Evolutionary conservation across 92 coral and sea anemone species (phyloP).

Genomic region (Phenganax stokvisi): DNA sequence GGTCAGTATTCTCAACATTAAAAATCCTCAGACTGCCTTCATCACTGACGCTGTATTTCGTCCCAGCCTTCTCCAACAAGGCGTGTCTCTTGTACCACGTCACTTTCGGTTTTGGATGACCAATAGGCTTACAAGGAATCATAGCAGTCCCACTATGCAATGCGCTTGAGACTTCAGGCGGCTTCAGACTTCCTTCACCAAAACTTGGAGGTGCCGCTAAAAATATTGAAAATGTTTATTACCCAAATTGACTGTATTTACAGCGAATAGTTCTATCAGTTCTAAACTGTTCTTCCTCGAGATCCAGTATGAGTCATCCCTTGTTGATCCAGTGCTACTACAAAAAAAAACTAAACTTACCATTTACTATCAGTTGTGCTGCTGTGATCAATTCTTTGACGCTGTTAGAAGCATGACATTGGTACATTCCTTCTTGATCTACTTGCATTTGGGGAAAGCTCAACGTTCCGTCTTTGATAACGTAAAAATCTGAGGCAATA

Average conservation of each 20-base stretch:
- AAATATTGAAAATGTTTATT: background rate
- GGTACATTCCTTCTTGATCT: slow-evolving; percentile 77
- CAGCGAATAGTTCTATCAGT: background rate
- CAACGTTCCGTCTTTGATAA: slow-evolving; percentile 56
- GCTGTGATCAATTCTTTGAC: slow-evolving; percentile 66
- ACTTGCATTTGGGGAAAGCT: slow-evolving; percentile 48
- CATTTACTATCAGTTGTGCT: slow-evolving; percentile 66
- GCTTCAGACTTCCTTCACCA: slow-evolving; percentile 59
- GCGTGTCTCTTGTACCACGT: slow-evolving; percentile 60
- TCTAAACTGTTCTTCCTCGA: background rate
- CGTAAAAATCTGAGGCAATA: background rate
- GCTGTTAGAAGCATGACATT: slow-evolving; percentile 67
- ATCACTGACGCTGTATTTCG: background rate
- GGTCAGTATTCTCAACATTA: slow-evolving; percentile 4
- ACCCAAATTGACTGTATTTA: background rate
- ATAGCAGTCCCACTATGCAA: slow-evolving; percentile 60
- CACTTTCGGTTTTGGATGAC: slow-evolving; percentile 73
- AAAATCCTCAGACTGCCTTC: slow-evolving; percentile 12
- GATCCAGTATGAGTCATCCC: background rate
- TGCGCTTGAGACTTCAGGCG: slow-evolving; percentile 51
- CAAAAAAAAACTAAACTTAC: slow-evolving; percentile 33
- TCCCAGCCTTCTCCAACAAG: background rate
- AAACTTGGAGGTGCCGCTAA: slow-evolving; percentile 22
- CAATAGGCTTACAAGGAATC: slow-evolving; percentile 67
- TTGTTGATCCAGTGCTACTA: background rate